phyloP scores from a whole-genome alignment of 2,113 vertebrate species.

The Isichthys henryi region DNA sequence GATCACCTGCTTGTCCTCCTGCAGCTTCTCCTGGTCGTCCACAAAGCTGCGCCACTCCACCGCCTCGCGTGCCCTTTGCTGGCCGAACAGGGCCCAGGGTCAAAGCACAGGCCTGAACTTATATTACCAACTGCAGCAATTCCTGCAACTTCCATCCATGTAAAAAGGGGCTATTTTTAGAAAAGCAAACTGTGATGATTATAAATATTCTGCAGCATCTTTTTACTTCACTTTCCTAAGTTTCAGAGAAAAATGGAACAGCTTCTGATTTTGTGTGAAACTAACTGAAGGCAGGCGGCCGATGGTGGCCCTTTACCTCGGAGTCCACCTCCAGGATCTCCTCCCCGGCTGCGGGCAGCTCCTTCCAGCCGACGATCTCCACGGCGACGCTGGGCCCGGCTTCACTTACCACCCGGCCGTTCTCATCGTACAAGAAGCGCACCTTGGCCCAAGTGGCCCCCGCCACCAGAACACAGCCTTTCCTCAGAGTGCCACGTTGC shows the following conservation, averaged over 20 bases:
- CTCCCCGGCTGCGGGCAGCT: conserved; percentile 83
- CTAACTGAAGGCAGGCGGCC: background rate
- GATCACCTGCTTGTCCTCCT: conserved; percentile 64
- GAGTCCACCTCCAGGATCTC: conserved; percentile 87
- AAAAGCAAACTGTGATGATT: background rate
- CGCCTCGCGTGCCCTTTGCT: conserved; percentile 84
- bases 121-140: background rate
- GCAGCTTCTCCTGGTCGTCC: conserved; percentile 65
- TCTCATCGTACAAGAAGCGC: conserved; percentile 83
- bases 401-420: conserved; percentile 54
- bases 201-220: background rate
- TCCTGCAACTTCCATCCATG: background rate
- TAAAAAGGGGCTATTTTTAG: background rate
- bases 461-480: conserved; percentile 78
- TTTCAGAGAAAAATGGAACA: background rate
- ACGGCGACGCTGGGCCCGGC: conserved; percentile 72
- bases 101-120: background rate
- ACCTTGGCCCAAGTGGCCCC: conserved; percentile 88
- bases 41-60: conserved; percentile 71
- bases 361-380: conserved; percentile 88
- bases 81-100: background rate
- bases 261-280: background rate
- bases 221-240: background rate
- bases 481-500: conserved; percentile 78
- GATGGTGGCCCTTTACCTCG: conserved; percentile 64